phyloP scores from a whole-genome alignment of 2,797 vertebrate species.

The Cetoscarus ocellatus region DNA sequence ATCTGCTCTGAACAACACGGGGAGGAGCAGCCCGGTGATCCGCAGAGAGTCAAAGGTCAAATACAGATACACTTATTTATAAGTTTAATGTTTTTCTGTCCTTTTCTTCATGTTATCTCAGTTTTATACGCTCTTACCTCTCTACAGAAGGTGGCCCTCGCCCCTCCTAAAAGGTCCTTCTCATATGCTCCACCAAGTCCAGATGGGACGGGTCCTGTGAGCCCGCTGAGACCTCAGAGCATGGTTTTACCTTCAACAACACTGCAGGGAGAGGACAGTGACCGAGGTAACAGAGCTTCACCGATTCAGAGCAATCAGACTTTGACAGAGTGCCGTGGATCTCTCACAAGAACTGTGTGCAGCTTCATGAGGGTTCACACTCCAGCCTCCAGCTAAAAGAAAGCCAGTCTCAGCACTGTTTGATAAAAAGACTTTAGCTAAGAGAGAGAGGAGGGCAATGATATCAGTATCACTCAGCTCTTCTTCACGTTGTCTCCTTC shows the following conservation, averaged over 20 bases:
- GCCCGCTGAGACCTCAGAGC: constrained; percentile 53
- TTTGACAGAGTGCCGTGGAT: too few species aligned
- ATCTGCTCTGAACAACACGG: constrained; percentile 58
- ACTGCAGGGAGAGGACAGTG: constrained; percentile 49
- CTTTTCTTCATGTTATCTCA: neutral
- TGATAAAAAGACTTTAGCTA: too few species aligned
- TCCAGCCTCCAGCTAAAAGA: too few species aligned
- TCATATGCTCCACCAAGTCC: constrained; percentile 62
- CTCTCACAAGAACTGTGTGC: too few species aligned
- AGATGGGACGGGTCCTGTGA: constrained; percentile 21
- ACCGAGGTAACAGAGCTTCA: constrained; percentile 64
- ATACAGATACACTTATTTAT: neutral
- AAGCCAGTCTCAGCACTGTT: too few species aligned
- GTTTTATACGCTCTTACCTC: constrained; percentile 14
- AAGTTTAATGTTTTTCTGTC: neutral
- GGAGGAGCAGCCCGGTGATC: constrained; percentile 33
- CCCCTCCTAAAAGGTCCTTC: constrained; percentile 52
- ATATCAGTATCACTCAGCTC: too few species aligned
- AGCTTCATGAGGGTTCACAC: too few species aligned
- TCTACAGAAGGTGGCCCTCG: constrained; percentile 58
- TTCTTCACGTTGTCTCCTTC: too few species aligned
- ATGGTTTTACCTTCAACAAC: constrained; percentile 50
- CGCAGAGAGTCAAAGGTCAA: constrained; percentile 72
- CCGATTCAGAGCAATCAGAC: neutral
- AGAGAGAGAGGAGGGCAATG: too few species aligned